Percentiles rank a stretch among this genome's conserved stretches.
These are phyloP conservation scores for Nomada hirtipes DNA, from an alignment of 2,888 invertebrate genomes.

Conservation along the genomic window DNA sequence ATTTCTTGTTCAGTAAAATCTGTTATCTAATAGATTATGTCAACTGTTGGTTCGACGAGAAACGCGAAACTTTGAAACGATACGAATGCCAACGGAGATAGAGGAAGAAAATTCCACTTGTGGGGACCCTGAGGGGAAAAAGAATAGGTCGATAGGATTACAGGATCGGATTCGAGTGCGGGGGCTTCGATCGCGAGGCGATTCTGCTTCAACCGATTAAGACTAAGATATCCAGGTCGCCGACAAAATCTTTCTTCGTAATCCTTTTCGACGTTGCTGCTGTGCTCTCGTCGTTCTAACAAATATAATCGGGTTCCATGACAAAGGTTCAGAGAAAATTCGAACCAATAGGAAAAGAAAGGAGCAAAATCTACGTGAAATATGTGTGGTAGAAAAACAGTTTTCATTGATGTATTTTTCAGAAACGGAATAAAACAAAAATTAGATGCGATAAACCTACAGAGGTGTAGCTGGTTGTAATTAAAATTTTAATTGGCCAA, in stretches of 20 bases:
- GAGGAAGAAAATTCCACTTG: neutral
- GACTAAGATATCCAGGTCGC: conserved; percentile 13
- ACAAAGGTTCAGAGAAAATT: neutral
- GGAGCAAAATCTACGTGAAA: no score
- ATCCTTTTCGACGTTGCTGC: neutral
- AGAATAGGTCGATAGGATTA: conserved; percentile 3
- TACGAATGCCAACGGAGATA: no score
- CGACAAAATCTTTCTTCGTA: conserved; percentile 7
- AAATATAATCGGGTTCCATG: neutral
- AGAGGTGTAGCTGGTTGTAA: no score
- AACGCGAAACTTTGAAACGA: neutral
- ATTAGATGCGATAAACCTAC: no score
- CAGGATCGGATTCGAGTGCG: neutral
- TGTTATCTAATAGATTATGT: neutral
- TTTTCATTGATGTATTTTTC: no score
- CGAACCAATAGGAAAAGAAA: no score
- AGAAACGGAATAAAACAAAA: no score
- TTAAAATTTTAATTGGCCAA: no score
- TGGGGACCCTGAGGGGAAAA: neutral
- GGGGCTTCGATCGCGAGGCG: neutral
- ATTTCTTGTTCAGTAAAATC: no score
- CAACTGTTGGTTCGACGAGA: neutral
- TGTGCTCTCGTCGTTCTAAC: neutral
- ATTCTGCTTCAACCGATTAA: conserved; percentile 13
- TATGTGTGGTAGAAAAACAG: no score